Evolutionary conservation across 2,113 vertebrate species (phyloP), one percentile per base, ranked within the genome.

Genomic region (Xiphorhynchus elegans): DNA sequence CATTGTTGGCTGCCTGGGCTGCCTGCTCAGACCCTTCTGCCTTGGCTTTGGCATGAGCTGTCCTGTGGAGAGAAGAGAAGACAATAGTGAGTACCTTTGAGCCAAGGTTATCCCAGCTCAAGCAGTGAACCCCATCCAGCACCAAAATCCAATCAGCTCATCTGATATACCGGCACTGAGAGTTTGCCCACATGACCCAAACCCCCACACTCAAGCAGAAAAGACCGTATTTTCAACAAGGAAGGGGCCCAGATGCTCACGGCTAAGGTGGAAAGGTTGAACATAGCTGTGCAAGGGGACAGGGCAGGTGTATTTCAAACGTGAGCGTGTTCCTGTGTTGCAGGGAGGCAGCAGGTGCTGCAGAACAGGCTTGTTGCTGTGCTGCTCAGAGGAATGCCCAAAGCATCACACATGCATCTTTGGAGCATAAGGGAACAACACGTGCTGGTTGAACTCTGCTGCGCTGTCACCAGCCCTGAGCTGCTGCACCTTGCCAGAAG

Each of bases 31-130:
- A 98, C 37, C 98, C 98, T 20, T 99, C 99, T 21, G 98, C 98
- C 98, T 99, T 99, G 95, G 97, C 98, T 96, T 99, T 99, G 59
- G 99, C 98, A 11, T 99, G 99, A 76, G 98, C 96, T 1, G 99
- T 99, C 98, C 99, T 99, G 97, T 33, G 58, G 90, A 96, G 79
- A 96, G 67, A 98, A 96, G 24, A 96, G 33, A 40, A 69, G 35
- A 93, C 14, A 80, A 33, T 44, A 76, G 52, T 94, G 75, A 97
- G 84, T 37, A 24, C 25, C 2, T 2, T 58, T 17, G 33, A 93
- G 60, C 53, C 11, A 21, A 63, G 40, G 42, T 3, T 42, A 52
- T 24, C n/a, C 52, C 31, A 52, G 21, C 28, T 66, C 3, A 1
- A 83, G 64, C 84, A 75, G n/a, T n/a, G n/a, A n/a, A n/a, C n/a